phyloP scores from a whole-genome alignment of 2,888 invertebrate genomes.

The Tethea ocularis region DNA sequence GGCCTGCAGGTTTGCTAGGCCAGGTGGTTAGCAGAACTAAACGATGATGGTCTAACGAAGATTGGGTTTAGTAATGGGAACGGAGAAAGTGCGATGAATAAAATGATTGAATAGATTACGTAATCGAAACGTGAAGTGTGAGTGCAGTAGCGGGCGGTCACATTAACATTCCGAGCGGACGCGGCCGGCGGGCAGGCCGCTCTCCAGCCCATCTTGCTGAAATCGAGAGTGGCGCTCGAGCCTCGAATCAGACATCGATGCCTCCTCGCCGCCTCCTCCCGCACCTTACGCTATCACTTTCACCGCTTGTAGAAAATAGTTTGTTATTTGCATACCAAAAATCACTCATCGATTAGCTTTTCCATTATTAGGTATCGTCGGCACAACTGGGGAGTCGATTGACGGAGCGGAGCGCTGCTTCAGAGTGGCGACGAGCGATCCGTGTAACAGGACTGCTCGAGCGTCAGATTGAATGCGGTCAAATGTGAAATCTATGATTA shows the following conservation, averaged over 20 bases:
- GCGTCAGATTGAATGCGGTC: conserved; percentile 30
- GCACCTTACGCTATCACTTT: conserved; percentile 49
- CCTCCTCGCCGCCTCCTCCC: conserved; percentile 26
- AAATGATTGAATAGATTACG: conserved; percentile 25
- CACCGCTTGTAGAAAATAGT: conserved; percentile 55
- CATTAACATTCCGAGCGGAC: conserved; percentile 38
- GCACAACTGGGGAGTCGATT: neutral
- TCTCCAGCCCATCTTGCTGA: conserved; percentile 45
- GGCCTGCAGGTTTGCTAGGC: too few relatives aligned
- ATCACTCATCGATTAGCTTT: conserved; percentile 37
- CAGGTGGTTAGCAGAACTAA: neutral
- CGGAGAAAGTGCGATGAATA: conserved; percentile 20
- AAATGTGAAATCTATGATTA: conserved; percentile 34
- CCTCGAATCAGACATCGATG: conserved; percentile 29
- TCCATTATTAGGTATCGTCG: neutral
- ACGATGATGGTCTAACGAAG: neutral
- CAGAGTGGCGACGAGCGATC: conserved; percentile 15
- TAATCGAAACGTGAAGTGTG: conserved; percentile 13
- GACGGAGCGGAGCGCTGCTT: conserved; percentile 14
- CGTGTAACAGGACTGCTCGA: conserved; percentile 9
- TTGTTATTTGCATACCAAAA: conserved; percentile 48
- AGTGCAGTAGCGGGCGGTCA: conserved; percentile 11
- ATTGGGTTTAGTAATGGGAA: conserved; percentile 1
- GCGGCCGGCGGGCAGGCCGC: conserved; percentile 25
- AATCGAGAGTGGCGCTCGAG: conserved; percentile 61